Conservation (phyloP, 2,113 vertebrate genomes). For the Sarotherodon lohbergeri region DNA sequence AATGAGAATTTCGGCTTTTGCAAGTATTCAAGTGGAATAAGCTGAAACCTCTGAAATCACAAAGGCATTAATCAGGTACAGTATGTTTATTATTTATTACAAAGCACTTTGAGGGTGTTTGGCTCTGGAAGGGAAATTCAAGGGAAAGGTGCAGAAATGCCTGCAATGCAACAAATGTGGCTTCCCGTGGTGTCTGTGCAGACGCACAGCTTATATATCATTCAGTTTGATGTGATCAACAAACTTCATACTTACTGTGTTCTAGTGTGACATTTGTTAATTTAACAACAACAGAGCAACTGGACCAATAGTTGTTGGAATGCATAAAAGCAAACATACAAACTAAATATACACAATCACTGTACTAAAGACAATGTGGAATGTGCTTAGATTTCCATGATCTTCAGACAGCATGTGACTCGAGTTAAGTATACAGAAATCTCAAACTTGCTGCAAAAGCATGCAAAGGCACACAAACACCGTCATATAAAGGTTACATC, state of each 20-base stretch:
- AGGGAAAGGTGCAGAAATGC: not conserved
- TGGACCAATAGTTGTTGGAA: not conserved
- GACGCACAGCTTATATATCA: not conserved
- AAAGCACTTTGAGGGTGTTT: not conserved
- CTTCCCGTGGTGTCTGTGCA: not conserved
- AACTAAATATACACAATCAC: not conserved
- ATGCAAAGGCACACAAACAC: not conserved
- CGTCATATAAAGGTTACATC: not conserved
- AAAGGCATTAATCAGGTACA: not conserved
- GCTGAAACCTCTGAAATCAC: not conserved
- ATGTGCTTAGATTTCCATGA: not conserved
- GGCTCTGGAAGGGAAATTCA: not conserved
- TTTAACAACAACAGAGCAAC: not conserved
- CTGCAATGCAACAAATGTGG: not conserved
- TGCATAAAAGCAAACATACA: not conserved
- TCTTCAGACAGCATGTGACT: not conserved
- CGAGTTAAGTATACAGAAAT: not conserved
- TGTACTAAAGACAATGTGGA: not conserved
- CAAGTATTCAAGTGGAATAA: not conserved
- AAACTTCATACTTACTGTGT: not conserved
- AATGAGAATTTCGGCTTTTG: accelerated
- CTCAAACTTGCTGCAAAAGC: not conserved
- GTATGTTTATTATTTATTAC: not conserved
- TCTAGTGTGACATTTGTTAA: not conserved
- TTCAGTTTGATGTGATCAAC: not conserved